Evolutionary conservation across 1,140 invertebrate species (phyloP).

Genomic region (Arion vulgaris): DNA sequence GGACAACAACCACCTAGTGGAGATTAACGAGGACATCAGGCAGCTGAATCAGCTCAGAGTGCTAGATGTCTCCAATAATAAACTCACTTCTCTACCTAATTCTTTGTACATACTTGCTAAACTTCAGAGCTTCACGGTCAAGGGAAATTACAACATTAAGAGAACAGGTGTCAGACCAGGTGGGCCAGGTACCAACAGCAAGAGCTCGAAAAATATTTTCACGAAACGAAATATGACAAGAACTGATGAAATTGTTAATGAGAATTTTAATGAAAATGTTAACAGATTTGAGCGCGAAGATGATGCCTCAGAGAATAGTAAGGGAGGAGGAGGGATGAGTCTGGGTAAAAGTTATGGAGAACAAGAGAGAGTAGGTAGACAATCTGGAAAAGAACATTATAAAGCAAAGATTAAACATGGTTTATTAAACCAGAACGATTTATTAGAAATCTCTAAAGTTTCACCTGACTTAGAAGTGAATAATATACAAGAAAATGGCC

Average conservation of each 20-base stretch:
- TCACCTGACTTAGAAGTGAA: not conserved
- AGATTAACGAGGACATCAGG: constrained; percentile 62
- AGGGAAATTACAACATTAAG: not conserved
- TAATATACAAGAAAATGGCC: not conserved
- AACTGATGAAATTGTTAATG: not conserved
- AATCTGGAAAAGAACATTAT: not conserved
- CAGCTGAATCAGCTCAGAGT: constrained; percentile 59
- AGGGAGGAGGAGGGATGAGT: too few relatives aligned
- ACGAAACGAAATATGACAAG: not conserved
- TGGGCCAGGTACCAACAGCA: not conserved
- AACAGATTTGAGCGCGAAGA: not conserved
- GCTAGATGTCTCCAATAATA: constrained; percentile 65
- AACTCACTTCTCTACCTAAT: constrained; percentile 58
- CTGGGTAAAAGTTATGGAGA: too few relatives aligned
- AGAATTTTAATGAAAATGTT: not conserved
- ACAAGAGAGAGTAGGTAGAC: too few relatives aligned
- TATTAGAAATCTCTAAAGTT: not conserved
- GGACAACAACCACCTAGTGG: constrained; percentile 58
- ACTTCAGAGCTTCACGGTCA: constrained; percentile 31
- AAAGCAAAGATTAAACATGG: not conserved
- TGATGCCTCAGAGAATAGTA: too few relatives aligned
- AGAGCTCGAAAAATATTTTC: not conserved
- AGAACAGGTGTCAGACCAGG: not conserved
- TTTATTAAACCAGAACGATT: not conserved
- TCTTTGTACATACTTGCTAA: constrained; percentile 38